Evolutionary conservation across 2,113 vertebrate genomes (phyloP).

Genomic region (Hystrix brachyura): DNA sequence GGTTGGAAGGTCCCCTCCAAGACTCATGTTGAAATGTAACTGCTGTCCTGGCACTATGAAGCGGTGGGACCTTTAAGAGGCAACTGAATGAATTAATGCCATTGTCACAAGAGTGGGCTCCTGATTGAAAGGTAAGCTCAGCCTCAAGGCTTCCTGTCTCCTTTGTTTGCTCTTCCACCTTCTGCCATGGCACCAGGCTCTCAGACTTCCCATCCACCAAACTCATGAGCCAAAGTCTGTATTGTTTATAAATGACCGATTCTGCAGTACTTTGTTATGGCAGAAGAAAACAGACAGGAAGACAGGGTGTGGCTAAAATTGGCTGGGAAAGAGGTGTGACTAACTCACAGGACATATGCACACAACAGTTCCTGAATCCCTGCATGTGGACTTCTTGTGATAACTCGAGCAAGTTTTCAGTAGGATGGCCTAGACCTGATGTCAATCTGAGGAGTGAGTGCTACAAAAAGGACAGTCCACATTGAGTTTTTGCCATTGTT

Average conservation of each 20-base stretch:
- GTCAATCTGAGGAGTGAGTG: background rate
- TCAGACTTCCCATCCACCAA: background rate
- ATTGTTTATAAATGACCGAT: background rate
- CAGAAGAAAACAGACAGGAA: background rate
- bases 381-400: background rate
- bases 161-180: background rate
- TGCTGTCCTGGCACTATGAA: background rate
- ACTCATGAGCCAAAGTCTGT: background rate
- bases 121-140: background rate
- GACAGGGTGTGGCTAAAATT: background rate
- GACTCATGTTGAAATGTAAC: background rate
- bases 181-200: background rate
- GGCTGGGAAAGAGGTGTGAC: background rate
- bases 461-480: background rate
- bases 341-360: background rate
- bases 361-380: background rate
- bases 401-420: background rate
- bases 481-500: background rate
- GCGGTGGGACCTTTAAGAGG: background rate
- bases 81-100: background rate
- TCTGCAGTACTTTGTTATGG: background rate
- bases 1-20: background rate
- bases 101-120: background rate
- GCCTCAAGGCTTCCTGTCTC: background rate
- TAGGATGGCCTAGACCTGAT: background rate